Conservation (phyloP, 2,888 invertebrate species). For the Ophioninae sp. region DNA sequence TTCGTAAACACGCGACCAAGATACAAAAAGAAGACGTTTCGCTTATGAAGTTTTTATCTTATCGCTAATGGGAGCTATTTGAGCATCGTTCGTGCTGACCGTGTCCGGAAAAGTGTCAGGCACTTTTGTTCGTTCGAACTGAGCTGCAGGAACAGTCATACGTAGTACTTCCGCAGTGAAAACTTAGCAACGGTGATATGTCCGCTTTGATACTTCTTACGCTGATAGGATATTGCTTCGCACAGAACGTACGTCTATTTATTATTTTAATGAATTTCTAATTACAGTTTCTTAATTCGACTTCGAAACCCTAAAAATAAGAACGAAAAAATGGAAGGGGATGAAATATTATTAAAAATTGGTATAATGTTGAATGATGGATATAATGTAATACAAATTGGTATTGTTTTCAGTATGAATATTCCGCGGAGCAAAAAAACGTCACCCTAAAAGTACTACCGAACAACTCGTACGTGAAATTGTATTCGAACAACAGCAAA, state of each 20-base stretch:
- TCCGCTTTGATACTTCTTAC: slow-evolving; percentile 18
- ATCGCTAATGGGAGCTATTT: slow-evolving; percentile 9
- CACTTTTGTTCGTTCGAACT: slow-evolving; percentile 12
- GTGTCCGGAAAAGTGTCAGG: neutral
- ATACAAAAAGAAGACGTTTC: neutral
- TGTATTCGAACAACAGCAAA: neutral
- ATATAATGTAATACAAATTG: too few species aligned
- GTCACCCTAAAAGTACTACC: neutral
- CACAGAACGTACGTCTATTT: neutral
- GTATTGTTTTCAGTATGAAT: slow-evolving; percentile 5
- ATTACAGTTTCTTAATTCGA: neutral
- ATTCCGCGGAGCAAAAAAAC: neutral
- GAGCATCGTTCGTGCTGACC: neutral
- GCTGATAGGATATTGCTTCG: slow-evolving; percentile 13
- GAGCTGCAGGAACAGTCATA: neutral
- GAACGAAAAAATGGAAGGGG: neutral
- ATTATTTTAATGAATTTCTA: neutral
- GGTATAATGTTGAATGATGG: neutral
- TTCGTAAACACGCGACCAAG: neutral
- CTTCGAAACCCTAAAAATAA: neutral
- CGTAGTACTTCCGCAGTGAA: neutral
- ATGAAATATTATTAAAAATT: neutral
- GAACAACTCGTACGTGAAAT: slow-evolving; percentile 24
- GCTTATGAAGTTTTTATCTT: slow-evolving; percentile 4
- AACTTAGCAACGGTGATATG: slow-evolving; percentile 23